Evolutionary conservation across 2,888 invertebrate genomes (phyloP).

Genomic region (Lamproptera curius): DNA sequence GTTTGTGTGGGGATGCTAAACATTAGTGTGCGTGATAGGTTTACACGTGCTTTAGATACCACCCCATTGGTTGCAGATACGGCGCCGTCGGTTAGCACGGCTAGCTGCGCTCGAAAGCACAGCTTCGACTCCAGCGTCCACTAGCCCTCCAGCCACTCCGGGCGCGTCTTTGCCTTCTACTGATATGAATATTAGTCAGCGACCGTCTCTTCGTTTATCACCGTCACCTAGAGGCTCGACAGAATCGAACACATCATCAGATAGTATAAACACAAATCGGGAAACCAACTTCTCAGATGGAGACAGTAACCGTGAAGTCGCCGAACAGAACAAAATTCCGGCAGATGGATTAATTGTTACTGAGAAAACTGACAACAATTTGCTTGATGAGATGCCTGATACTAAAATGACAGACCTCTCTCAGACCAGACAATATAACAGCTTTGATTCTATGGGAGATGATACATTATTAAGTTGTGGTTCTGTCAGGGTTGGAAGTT

Average conservation of each 20-base stretch:
- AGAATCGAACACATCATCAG: constrained; percentile 49
- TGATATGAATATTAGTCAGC: constrained; percentile 39
- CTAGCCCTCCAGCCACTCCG: constrained; percentile 68
- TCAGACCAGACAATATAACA: constrained; percentile 69
- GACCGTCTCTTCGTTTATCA: constrained; percentile 39
- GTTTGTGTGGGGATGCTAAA: constrained; percentile 58
- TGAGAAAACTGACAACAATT: constrained; percentile 67
- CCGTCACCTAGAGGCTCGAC: constrained; percentile 47
- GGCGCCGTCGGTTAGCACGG: constrained; percentile 85
- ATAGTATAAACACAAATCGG: constrained; percentile 54
- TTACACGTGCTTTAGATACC: constrained; percentile 50
- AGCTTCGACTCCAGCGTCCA: constrained; percentile 66
- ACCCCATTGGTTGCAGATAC: constrained; percentile 79
- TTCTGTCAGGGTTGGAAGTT: constrained; percentile 58
- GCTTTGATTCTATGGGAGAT: constrained; percentile 72
- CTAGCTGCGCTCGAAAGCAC: constrained; percentile 80
- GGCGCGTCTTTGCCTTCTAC: constrained; percentile 57
- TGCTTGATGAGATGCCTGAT: constrained; percentile 72
- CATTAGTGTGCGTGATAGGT: constrained; percentile 43
- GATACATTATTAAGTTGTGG: constrained; percentile 67
- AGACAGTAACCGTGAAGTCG: constrained; percentile 52
- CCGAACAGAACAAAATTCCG: constrained; percentile 61
- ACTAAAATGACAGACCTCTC: constrained; percentile 74
- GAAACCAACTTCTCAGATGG: constrained; percentile 58
- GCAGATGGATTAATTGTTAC: constrained; percentile 70